phyloP scores from a whole-genome alignment of 2,888 invertebrate genomes.

The Molorchus minor region DNA sequence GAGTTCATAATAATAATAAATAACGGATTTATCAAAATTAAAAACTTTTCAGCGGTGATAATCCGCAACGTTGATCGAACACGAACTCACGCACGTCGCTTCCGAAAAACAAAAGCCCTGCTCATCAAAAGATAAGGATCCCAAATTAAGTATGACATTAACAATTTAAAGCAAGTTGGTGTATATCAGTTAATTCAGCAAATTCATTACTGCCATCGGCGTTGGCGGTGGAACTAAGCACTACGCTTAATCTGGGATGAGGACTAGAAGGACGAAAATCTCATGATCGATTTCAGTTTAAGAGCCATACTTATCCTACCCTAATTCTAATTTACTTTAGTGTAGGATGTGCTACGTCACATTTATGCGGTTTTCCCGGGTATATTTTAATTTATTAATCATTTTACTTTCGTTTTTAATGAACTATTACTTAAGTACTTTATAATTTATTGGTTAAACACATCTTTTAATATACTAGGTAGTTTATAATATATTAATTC shows the following conservation, averaged over 20 bases:
- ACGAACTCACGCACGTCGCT: not conserved
- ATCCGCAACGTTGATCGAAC: not conserved
- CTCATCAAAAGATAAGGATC: constrained; percentile 42
- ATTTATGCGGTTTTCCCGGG: too few species aligned
- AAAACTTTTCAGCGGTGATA: constrained; percentile 6
- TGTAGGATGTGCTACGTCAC: constrained; percentile 16
- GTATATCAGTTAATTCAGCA: constrained; percentile 40
- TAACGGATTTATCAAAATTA: not conserved
- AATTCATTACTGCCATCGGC: constrained; percentile 42
- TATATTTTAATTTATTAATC: too few species aligned
- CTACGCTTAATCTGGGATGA: constrained; percentile 27
- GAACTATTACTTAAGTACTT: too few species aligned
- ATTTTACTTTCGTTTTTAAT: too few species aligned
- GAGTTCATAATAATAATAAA: not conserved
- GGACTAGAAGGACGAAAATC: constrained; percentile 25
- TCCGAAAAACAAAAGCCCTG: constrained; percentile 24
- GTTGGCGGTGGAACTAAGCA: constrained; percentile 28
- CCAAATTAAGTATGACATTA: constrained; percentile 38
- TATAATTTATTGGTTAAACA: too few species aligned
- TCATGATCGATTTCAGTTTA: constrained; percentile 31
- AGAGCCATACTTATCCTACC: constrained; percentile 29
- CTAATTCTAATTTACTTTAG: constrained; percentile 17
- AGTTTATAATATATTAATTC: too few species aligned
- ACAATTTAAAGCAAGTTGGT: constrained; percentile 35
- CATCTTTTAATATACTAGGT: too few species aligned